Evolutionary conservation across 53 echinoderm and acorn worm species (phyloP).

Genomic region (Antedon mediterranea): DNA sequence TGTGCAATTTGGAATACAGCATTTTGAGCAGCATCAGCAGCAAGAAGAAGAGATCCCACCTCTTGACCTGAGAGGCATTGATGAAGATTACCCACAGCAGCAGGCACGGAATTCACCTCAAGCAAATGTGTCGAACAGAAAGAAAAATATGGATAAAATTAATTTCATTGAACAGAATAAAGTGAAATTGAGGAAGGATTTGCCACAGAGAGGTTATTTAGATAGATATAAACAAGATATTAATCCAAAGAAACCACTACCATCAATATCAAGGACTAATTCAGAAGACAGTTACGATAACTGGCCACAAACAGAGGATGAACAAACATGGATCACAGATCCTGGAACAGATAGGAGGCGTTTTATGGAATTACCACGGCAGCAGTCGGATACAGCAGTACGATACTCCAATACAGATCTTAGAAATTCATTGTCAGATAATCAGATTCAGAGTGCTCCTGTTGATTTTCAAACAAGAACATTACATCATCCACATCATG

Average conservation of each 20-base stretch:
- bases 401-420: neutral
- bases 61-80: neutral
- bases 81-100: constrained; percentile 4
- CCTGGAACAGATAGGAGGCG: constrained; percentile 37
- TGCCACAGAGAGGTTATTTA: constrained; percentile 34
- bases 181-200: constrained; percentile 34
- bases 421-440: neutral
- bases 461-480: neutral
- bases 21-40: constrained; percentile 18
- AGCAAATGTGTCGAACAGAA: neutral
- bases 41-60: constrained; percentile 6
- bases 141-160: neutral
- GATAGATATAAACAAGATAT: constrained; percentile 34
- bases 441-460: constrained; percentile 11
- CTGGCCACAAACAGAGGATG: neutral
- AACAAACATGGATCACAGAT: constrained; percentile 28
- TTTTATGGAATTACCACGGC: constrained; percentile 27
- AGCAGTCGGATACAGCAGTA: constrained; percentile 48
- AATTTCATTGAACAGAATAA: constrained; percentile 57
- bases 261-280: constrained; percentile 52
- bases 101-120: constrained; percentile 2
- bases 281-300: constrained; percentile 30
- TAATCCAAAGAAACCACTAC: constrained; percentile 56
- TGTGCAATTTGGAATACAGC: too few relatives aligned
- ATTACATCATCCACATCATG: neutral